These are phyloP conservation scores for Lepidurus packardi DNA, from an alignment of 1,140 invertebrate species.

Conservation along the genomic window DNA sequence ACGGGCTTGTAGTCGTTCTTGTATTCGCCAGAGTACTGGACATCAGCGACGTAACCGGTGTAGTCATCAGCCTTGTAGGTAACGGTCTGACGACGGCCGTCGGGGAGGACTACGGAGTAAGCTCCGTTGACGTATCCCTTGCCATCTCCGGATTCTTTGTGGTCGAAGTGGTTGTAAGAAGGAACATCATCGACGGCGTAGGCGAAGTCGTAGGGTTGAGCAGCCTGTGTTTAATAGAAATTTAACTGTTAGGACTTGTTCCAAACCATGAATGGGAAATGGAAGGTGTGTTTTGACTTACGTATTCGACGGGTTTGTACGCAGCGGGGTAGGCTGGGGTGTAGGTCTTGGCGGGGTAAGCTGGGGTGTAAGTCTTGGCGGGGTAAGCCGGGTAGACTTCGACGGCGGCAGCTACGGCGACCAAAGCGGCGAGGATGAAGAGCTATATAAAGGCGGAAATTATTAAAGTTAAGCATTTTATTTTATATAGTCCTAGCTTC, in stretches of 20 bases:
- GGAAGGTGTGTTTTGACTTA: not conserved
- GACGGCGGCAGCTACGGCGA: conserved; percentile 26
- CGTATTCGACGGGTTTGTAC: conserved; percentile 8
- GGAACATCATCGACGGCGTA: conserved; percentile 63
- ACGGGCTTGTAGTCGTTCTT: conserved; percentile 44
- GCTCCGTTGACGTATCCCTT: conserved; percentile 55
- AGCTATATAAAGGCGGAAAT: too few species aligned
- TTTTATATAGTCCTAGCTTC: too few species aligned
- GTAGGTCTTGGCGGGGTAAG: not conserved
- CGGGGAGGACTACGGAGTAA: conserved; percentile 68
- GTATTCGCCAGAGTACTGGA: conserved; percentile 65
- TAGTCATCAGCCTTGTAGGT: conserved; percentile 71
- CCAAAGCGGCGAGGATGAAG: conserved; percentile 30
- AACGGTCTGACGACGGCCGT: conserved; percentile 67
- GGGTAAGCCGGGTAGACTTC: conserved; percentile 23
- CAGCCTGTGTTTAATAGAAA: not conserved
- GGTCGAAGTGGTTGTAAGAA: conserved; percentile 64
- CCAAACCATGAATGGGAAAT: not conserved
- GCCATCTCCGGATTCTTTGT: conserved; percentile 59
- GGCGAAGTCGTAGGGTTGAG: conserved; percentile 58
- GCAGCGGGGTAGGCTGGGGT: conserved; percentile 11
- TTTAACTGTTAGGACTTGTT: not conserved
- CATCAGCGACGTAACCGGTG: conserved; percentile 69
- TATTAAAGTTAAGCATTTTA: too few species aligned
- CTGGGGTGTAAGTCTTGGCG: conserved; percentile 23